phyloP scores from a whole-genome alignment of 2,888 invertebrate species.

The Eupithecia exiguata region DNA sequence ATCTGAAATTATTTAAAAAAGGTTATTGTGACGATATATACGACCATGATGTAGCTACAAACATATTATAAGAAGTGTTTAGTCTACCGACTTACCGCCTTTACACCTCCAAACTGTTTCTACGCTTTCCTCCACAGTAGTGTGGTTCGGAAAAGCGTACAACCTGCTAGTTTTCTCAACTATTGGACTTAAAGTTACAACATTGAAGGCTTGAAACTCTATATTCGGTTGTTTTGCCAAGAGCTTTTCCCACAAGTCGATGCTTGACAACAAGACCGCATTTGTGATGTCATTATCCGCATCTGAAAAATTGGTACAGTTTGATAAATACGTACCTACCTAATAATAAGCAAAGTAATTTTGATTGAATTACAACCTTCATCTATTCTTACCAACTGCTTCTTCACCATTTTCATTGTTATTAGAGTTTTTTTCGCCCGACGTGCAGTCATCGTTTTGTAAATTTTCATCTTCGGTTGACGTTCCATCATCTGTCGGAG shows the following conservation, averaged over 20 bases:
- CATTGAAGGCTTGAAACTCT: constrained; percentile 48
- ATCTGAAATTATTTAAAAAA: constrained; percentile 23
- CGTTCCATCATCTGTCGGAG: constrained; percentile 10
- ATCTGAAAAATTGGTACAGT: not conserved
- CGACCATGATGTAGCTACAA: not conserved
- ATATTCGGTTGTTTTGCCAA: constrained; percentile 21
- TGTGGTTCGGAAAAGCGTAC: constrained; percentile 17
- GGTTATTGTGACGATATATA: not conserved
- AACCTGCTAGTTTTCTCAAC: constrained; percentile 43
- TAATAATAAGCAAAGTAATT: not conserved
- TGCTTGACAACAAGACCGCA: not conserved
- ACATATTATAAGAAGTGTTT: not conserved
- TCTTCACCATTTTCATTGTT: not conserved
- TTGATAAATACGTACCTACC: not conserved
- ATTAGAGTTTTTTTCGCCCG: not conserved
- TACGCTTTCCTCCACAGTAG: constrained; percentile 19
- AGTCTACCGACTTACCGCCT: constrained; percentile 35
- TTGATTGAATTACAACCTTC: not conserved
- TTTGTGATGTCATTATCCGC: not conserved
- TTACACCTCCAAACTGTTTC: constrained; percentile 36
- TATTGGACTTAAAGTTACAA: constrained; percentile 47
- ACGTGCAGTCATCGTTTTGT: not conserved
- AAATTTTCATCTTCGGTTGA: not conserved
- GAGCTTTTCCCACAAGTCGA: constrained; percentile 37
- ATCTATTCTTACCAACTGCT: not conserved